phyloP scores from a whole-genome alignment of 1,140 invertebrate genomes.

The Ostrea edulis region DNA sequence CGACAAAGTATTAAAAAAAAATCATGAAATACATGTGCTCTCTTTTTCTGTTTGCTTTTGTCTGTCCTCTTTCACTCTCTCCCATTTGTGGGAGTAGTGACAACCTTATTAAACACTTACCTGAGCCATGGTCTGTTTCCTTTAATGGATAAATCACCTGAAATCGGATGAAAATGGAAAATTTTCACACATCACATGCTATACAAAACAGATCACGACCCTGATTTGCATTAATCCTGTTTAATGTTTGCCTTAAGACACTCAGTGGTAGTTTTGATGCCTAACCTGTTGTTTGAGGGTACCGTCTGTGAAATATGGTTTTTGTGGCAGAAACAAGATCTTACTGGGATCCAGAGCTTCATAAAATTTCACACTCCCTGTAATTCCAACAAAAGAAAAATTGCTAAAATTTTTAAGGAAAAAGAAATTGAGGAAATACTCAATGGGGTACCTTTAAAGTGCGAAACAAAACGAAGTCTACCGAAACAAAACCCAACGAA shows the following conservation, averaged over 20 bases:
- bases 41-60: too few species aligned
- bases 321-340: constrained; percentile 83
- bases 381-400: constrained; percentile 47
- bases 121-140: constrained; percentile 58
- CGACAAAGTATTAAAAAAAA: too few species aligned
- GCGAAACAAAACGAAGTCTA: too few species aligned
- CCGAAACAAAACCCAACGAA: too few species aligned
- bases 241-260: background rate
- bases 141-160: constrained; percentile 74
- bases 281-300: constrained; percentile 82
- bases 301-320: constrained; percentile 83
- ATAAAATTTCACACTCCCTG: constrained; percentile 68
- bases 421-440: background rate
- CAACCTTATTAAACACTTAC: constrained; percentile 46
- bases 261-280: background rate
- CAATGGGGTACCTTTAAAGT: too few species aligned
- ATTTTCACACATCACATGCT: background rate
- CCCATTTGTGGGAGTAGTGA: too few species aligned
- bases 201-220: background rate
- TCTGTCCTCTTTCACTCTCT: too few species aligned
- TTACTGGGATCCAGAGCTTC: constrained; percentile 69
- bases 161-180: constrained; percentile 40
- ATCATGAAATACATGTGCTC: too few species aligned
- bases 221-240: background rate
- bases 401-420: background rate